phyloP scores from a whole-genome alignment of 1,140 invertebrate genomes.

The Portunus trituberculatus region DNA sequence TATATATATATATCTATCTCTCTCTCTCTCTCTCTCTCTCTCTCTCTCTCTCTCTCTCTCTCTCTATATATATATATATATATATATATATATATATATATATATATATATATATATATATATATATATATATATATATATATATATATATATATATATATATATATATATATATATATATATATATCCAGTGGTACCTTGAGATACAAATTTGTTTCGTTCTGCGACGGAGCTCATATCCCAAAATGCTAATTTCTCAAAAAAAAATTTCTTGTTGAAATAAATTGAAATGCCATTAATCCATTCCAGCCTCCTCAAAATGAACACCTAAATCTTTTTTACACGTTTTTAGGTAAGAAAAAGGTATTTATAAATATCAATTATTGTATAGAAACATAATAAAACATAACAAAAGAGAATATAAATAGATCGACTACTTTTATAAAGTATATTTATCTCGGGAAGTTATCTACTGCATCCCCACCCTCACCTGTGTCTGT shows the following conservation, averaged over 20 bases:
- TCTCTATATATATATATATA: too few species aligned
- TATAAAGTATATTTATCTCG: too few species aligned
- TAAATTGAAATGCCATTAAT: neutral
- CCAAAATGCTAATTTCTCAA: neutral
- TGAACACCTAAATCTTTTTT: neutral
- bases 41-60: too few species aligned
- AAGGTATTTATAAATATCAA: too few species aligned
- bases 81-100: slow-evolving; percentile 24
- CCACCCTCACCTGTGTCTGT: too few species aligned
- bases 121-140: slow-evolving; percentile 48
- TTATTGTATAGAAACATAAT: too few species aligned
- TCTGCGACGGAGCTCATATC: neutral
- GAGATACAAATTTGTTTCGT: neutral
- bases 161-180: slow-evolving; percentile 32
- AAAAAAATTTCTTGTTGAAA: neutral
- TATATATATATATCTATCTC: too few species aligned
- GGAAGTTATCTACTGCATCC: too few species aligned
- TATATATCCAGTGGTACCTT: neutral
- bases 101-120: slow-evolving; percentile 37
- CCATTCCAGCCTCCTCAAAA: too few species aligned
- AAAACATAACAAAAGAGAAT: too few species aligned
- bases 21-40: too few species aligned
- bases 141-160: slow-evolving; percentile 52
- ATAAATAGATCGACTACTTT: too few species aligned
- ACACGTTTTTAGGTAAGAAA: neutral